Base-by-base conservation (phyloP, 1,140 invertebrate species). In the Stegodyphus dumicola region DNA sequence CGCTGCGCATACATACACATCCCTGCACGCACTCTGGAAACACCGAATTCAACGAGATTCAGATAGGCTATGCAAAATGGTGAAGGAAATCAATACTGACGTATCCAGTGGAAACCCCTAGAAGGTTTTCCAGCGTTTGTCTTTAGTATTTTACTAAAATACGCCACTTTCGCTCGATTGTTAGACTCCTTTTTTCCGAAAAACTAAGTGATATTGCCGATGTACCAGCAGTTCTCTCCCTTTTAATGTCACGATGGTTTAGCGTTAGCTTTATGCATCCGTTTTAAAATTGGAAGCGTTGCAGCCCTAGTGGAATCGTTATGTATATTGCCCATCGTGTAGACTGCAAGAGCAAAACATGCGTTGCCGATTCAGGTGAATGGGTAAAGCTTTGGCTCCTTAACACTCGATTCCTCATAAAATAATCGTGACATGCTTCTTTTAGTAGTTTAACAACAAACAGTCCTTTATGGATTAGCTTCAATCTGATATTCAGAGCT, bases 21-120 rank as follows among this genome's bases (percentile, higher is more conserved):
- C 71, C 70, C 48, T 75, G 70, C 80, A 83, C 53, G 56, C 77
- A 11, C 74, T 64, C 74, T 65, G 17, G 15, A 56, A 69, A 80
- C 78, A 73, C 79, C 69, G 70, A 85, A 85, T 85, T 85, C 81
- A 76, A 85, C 81, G 81, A 85, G 81, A 85, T 77, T 85, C 81
- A 77, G 81, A 85, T 85, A 85, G 81, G 73, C 73, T 85, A 85
- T 85, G 81, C 81, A 85, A 85, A 85, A 85, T 85, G 74, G 73
- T 66, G 81, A 60, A 77, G 81, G 81, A 85, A 85, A 85, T 85
- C 81, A 85, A 85, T 85, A 85, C 81, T 85, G 81, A 85, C 81
- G 81, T 85, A 85, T 85, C 81, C 65, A 77, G 73, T 85, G 73
- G 73, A 85, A 77, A 77, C 74, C 81, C 52, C 51, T 83, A 81